Percentiles rank a stretch among this genome's conserved stretches.
Evolutionary conservation across 2,797 vertebrate species (phyloP).

Genomic region (Lepus oiostolus): DNA sequence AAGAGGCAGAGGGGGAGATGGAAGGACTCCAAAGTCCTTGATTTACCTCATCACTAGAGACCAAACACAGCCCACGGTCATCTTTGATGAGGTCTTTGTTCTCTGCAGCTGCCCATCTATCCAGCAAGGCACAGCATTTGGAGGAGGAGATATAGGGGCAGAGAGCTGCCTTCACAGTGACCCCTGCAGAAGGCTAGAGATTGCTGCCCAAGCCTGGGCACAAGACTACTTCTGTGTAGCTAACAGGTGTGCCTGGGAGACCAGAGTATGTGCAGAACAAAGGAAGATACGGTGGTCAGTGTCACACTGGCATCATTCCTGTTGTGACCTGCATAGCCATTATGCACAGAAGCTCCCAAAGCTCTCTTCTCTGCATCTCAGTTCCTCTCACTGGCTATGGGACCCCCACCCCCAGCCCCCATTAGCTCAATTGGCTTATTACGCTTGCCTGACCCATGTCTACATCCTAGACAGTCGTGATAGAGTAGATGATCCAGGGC

Average conservation of each 20-base stretch:
- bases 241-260: background rate
- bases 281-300: constrained; percentile 41
- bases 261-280: background rate
- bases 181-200: background rate
- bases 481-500: background rate
- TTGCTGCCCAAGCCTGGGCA: background rate
- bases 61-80: constrained; percentile 25
- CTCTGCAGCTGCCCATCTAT: constrained; percentile 47
- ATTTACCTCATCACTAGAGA: constrained; percentile 47
- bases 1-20: background rate
- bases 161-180: constrained; percentile 21
- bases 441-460: background rate
- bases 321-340: background rate
- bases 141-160: background rate
- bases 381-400: constrained; percentile 20
- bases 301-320: background rate
- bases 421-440: constrained; percentile 12
- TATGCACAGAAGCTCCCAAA: constrained; percentile 17
- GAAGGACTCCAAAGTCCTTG: constrained; percentile 22
- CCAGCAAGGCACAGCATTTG: constrained; percentile 24
- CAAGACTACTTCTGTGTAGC: background rate
- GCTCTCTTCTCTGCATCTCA: background rate
- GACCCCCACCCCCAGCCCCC: background rate
- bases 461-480: background rate
- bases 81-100: constrained; percentile 61